Evolutionary conservation across 2,113 vertebrate genomes (phyloP).

Genomic region (Phycodurus eques): DNA sequence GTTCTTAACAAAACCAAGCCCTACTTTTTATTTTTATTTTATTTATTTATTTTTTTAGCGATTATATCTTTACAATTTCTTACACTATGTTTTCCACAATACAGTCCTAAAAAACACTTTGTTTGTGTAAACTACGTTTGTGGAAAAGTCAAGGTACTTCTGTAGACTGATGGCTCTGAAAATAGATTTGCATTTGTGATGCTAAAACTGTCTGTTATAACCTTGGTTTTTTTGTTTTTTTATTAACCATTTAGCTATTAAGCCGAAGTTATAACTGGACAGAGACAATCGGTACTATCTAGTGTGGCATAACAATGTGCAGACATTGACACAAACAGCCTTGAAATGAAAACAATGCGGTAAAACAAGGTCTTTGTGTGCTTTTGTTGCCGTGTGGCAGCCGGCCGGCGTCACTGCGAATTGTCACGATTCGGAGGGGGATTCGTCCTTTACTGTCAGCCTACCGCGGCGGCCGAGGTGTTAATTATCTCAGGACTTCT

Average conservation of each 20-base stretch:
- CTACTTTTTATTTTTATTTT: too few relatives aligned
- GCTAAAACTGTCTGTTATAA: too few relatives aligned
- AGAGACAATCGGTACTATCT: background rate
- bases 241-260: background rate
- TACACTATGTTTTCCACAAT: too few relatives aligned
- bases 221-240: too few relatives aligned
- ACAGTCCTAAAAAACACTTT: too few relatives aligned
- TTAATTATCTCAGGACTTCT: conserved; percentile 40
- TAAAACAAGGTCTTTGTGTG: background rate
- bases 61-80: too few relatives aligned
- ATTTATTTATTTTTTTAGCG: too few relatives aligned
- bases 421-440: background rate
- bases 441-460: conserved; percentile 1
- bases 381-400: background rate
- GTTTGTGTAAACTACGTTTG: too few relatives aligned
- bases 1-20: too few relatives aligned
- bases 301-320: background rate
- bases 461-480: conserved; percentile 9
- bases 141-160: too few relatives aligned
- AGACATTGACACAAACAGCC: background rate
- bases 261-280: background rate
- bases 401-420: conserved; percentile 2
- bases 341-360: conserved; percentile 1
- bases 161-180: too few relatives aligned
- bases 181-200: too few relatives aligned